These are phyloP conservation scores for Hymenopus coronatus DNA, from an alignment of 2,888 invertebrate species.

Conservation along the genomic window DNA sequence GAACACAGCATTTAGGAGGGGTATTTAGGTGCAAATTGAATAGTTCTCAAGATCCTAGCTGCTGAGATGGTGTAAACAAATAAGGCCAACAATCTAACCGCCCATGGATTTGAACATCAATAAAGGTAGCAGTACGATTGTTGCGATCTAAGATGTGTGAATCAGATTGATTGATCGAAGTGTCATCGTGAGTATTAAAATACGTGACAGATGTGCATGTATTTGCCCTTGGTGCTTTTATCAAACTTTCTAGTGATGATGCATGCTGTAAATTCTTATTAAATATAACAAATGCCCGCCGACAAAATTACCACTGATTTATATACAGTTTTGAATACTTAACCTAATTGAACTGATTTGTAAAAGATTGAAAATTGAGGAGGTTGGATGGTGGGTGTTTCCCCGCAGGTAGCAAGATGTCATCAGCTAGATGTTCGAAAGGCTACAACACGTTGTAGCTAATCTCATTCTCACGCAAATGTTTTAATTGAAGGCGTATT, in stretches of 20 bases:
- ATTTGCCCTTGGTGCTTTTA: not conserved
- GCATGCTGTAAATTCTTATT: not conserved
- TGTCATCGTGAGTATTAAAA: not conserved
- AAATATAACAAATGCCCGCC: not conserved
- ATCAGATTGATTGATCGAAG: not conserved
- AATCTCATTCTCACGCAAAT: not conserved
- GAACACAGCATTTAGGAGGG: not conserved
- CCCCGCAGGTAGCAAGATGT: not conserved
- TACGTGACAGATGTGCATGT: not conserved
- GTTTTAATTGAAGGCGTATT: not conserved
- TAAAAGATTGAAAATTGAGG: not conserved
- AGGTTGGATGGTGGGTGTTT: not conserved
- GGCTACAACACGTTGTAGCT: not conserved
- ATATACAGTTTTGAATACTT: not conserved
- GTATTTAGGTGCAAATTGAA: not conserved
- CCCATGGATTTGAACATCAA: slow-evolving; percentile 25
- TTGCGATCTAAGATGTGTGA: not conserved
- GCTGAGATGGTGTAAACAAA: slow-evolving; percentile 28
- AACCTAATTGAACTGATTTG: not conserved
- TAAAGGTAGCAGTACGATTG: not conserved
- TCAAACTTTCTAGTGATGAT: not conserved
- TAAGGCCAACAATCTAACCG: slow-evolving; percentile 23
- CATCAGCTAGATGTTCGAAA: not conserved
- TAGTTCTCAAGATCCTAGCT: slow-evolving; percentile 5
- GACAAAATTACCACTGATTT: not conserved